Conservation (phyloP, 1,140 invertebrate genomes). For the Polypedilum vanderplanki region DNA sequence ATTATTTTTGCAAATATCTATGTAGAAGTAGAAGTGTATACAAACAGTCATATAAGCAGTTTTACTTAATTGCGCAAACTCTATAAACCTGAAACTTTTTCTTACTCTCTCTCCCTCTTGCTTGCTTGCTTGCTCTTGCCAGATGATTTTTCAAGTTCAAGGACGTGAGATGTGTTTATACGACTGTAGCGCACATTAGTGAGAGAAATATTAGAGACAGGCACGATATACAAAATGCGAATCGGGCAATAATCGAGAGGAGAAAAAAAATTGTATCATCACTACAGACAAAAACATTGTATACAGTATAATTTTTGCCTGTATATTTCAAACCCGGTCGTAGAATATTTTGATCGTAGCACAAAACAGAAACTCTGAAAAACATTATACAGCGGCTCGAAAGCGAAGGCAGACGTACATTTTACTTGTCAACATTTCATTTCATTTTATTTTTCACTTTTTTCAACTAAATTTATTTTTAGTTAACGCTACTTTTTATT, state of each 20-base stretch:
- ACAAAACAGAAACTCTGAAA: not conserved
- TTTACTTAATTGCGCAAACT: not conserved
- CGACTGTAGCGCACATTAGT: not conserved
- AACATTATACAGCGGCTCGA: slow-evolving; percentile 10
- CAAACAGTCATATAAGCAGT: not conserved
- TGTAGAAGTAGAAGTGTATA: not conserved
- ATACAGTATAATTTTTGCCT: slow-evolving; percentile 9
- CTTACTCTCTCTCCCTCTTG: not conserved
- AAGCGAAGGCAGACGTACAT: not conserved
- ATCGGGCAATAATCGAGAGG: not conserved
- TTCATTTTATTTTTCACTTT: not conserved
- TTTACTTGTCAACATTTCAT: not conserved
- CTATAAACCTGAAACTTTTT: not conserved
- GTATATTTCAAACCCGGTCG: not conserved
- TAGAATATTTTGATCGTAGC: slow-evolving; percentile 4
- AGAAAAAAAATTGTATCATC: not conserved
- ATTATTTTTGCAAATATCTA: not conserved
- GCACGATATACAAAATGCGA: not conserved
- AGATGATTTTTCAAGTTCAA: slow-evolving; percentile 19
- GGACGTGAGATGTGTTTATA: not conserved
- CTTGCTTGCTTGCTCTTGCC: not conserved
- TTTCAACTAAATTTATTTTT: not conserved
- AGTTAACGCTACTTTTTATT: not conserved
- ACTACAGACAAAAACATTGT: not conserved
- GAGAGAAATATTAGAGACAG: not conserved